Base-by-base conservation (phyloP, 2,888 invertebrate genomes). In the Diabrotica balteata region DNA sequence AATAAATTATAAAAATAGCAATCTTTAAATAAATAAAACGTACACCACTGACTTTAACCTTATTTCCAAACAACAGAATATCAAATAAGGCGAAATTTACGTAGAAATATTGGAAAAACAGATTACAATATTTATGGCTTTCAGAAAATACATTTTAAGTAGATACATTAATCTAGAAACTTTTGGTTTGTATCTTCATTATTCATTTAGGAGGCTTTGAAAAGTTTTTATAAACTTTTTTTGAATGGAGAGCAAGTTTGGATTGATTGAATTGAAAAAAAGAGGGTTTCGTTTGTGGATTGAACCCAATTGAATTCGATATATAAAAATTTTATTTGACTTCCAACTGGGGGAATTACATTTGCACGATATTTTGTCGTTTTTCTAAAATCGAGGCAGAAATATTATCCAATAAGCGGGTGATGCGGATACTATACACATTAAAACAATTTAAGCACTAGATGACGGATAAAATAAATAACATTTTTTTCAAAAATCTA, bases 151-250 rank as follows among this genome's bases (percentile, higher is more conserved):
- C 57, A 51, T 53, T 63, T 63, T 50, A 63, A 57, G 63, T 58
- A 57, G 22, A 52, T 52, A 59, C 51, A 58, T 64, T 64, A 64
- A 59, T 64, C 58, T 17, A 45, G 22, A 64, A 58, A 64, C 58
- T 64, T 64, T 58, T 52, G 46, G 52, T 51, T 45, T 54, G 57
- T 63, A 55, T 49, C 49, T 57, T 55, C 57, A 63, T 63, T 57
- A 54, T 55, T 63, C 51, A 63, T 63, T 63, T 57, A 50, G 7
- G 10, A 47, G 47, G 44, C 55, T 63, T 63, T 50, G 32, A 11
- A 8, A 59, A 46, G 32, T 59, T 59, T 59, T 47, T 42, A 4
- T n/a, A 7, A 54, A 54, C 32, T 32, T 42, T 43, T n/a, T 43
- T 42, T 43, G 43, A 54, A 54, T 54, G 42, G n/a, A 43, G n/a